These are phyloP conservation scores for Ochropacha duplaris DNA, from an alignment of 2,888 invertebrate genomes.

Conservation along the genomic window DNA sequence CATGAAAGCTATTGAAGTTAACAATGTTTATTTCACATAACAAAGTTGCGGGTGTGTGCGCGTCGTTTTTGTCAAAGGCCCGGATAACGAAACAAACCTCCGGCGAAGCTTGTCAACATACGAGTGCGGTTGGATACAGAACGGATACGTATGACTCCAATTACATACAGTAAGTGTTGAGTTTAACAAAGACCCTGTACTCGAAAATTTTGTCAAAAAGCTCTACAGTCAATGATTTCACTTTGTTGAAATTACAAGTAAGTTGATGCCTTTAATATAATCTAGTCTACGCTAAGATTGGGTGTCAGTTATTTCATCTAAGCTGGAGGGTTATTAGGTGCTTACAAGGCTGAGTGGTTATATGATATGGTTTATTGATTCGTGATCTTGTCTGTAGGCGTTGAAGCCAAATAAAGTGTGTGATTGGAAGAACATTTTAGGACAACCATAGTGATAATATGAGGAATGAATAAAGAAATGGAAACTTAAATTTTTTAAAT, in stretches of 20 bases:
- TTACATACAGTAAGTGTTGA: slow-evolving; percentile 13
- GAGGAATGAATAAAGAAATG: too few relatives aligned
- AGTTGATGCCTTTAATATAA: background rate
- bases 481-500: too few relatives aligned
- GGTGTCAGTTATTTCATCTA: background rate
- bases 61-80: slow-evolving; percentile 14
- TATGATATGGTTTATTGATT: background rate
- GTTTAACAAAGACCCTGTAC: slow-evolving; percentile 9
- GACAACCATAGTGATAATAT: too few relatives aligned
- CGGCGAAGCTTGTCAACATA: slow-evolving; percentile 10
- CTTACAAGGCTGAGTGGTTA: background rate
- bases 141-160: slow-evolving; percentile 16
- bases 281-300: background rate
- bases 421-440: too few relatives aligned
- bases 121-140: slow-evolving; percentile 9
- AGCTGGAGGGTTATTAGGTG: background rate
- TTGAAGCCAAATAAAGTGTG: too few relatives aligned
- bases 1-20: slow-evolving; percentile 4
- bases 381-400: background rate
- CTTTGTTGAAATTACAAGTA: background rate
- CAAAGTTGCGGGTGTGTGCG: slow-evolving; percentile 5
- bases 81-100: slow-evolving; percentile 11
- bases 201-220: background rate
- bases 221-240: background rate
- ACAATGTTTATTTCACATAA: slow-evolving; percentile 10